Percentiles rank a stretch among this genome's conserved stretches.
These are phyloP conservation scores for Elmis aenea DNA, from an alignment of 2,888 invertebrate species.

Conservation along the genomic window DNA sequence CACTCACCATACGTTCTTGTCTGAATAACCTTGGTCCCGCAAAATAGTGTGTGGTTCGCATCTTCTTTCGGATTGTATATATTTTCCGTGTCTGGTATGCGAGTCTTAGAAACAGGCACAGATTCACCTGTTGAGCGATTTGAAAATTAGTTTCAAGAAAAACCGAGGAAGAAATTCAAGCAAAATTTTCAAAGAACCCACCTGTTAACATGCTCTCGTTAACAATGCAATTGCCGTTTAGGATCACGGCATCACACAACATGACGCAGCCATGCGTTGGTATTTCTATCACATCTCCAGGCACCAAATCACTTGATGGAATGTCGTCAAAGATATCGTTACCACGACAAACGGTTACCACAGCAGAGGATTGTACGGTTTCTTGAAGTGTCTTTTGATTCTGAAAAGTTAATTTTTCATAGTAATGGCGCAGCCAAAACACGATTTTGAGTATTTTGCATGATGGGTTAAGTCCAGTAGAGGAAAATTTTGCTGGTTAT, in stretches of 20 bases:
- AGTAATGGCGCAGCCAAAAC: too few species aligned
- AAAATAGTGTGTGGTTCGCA: conserved; percentile 79
- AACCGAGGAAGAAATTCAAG: too few species aligned
- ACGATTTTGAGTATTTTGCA: too few species aligned
- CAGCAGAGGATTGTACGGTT: conserved; percentile 72
- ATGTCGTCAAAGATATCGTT: conserved; percentile 50
- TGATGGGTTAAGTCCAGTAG: too few species aligned
- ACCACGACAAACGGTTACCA: conserved; percentile 59
- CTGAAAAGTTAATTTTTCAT: too few species aligned
- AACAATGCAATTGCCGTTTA: conserved; percentile 81
- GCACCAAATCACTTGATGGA: conserved; percentile 72
- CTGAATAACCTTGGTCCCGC: conserved; percentile 87
- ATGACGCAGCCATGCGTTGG: conserved; percentile 79
- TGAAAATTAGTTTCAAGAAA: conserved; percentile 6
- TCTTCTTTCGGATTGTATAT: conserved; percentile 79
- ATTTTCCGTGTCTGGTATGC: conserved; percentile 64
- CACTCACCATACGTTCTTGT: conserved; percentile 73
- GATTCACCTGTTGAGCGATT: conserved; percentile 68
- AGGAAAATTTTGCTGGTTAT: too few species aligned
- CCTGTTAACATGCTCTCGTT: conserved; percentile 96
- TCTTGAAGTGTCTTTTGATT: conserved; percentile 85
- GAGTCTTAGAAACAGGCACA: conserved; percentile 90
- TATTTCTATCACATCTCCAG: conserved; percentile 84
- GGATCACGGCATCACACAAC: conserved; percentile 86
- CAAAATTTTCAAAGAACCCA: too few species aligned